Evolutionary conservation across 2,797 vertebrate genomes (phyloP), one percentile per base, ranked within the genome.

Genomic region (Neomorphus geoffroyi): DNA sequence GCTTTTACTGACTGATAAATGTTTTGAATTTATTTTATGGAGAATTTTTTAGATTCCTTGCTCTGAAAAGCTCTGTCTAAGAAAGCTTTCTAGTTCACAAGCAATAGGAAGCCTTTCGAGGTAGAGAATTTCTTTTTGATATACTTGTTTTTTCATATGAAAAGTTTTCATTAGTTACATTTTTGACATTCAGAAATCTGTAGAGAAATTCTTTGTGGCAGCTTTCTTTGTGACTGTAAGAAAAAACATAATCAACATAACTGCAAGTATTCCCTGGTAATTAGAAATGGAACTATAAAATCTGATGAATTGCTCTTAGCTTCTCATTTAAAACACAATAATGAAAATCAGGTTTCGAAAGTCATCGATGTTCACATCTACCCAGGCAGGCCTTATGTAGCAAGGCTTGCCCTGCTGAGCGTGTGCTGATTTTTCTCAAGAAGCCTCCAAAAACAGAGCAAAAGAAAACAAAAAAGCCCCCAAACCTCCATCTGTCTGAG

Each of bases 21-120:
- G 39, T 70, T 96, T 91, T 88, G 92, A 17, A 88, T 94, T 86
- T 96, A 84, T 62, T 54, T 75, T 35, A 69, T 60, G 57, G 70
- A 86, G 33, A 32, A 41, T 80, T 92, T 85, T 57, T 35, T 88
- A 12, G 67, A 51, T 78, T 37, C 9, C 77, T 2, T 80, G 28
- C 71, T 83, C 81, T 84, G 35, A 56, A 79, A 66, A 92, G 57
- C 21, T 91, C 75, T 86, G 10, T 82, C 60, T 22, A 16, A 43
- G 30, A 62, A 72, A 27, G 15, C 46, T 28, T 41, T 86, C 69
- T 86, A 48, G 39, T 54, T 78, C 66, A 43, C 67, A 33, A 88
- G 61, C 48, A 86, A 8, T 41, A 65, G 69, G 61, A 71, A 83
- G 54, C 7, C 33, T 73, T 93, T 80, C 54, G 50, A 94, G 80